Evolutionary conservation across 1,140 invertebrate species (phyloP).

Genomic region (Cherax quadricarinatus): DNA sequence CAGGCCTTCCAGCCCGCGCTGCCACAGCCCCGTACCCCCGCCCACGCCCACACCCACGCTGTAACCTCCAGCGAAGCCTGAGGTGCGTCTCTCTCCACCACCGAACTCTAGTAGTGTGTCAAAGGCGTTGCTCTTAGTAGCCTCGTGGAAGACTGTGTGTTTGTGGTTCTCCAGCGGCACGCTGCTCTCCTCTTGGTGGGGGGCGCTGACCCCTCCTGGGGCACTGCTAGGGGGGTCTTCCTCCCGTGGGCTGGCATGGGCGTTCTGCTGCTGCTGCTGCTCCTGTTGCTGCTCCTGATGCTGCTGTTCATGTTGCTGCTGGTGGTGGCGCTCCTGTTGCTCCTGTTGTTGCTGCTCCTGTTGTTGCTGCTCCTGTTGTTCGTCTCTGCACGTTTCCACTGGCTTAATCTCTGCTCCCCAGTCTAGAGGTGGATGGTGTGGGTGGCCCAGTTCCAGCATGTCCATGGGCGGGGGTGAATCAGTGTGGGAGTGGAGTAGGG

Average conservation of each 20-base stretch:
- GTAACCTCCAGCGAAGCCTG: not conserved
- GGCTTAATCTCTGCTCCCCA: not conserved
- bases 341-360: not conserved
- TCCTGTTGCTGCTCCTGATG: not conserved
- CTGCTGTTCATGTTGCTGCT: not conserved
- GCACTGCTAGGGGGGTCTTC: not conserved
- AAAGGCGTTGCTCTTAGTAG: not conserved
- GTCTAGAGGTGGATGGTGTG: not conserved
- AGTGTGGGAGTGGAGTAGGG: slow-evolving; percentile 1
- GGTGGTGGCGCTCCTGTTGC: not conserved
- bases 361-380: not conserved
- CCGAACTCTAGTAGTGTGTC: not conserved
- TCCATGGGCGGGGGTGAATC: slow-evolving; percentile 38
- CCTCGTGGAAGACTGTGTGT: not conserved
- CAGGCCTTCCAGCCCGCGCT: slow-evolving; percentile 49
- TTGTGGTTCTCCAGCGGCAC: slow-evolving; percentile 1
- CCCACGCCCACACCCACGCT: not conserved
- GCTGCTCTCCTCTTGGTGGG: not conserved
- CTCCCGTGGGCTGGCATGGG: not conserved
- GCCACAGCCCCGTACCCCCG: slow-evolving; percentile 44
- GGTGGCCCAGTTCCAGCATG: slow-evolving; percentile 25
- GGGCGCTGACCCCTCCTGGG: not conserved
- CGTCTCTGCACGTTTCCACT: not conserved
- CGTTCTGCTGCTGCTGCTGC: not conserved
- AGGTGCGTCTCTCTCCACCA: not conserved